These are phyloP conservation scores for Tachycineta bicolor DNA, from an alignment of 2,113 vertebrate genomes.

Conservation along the genomic window DNA sequence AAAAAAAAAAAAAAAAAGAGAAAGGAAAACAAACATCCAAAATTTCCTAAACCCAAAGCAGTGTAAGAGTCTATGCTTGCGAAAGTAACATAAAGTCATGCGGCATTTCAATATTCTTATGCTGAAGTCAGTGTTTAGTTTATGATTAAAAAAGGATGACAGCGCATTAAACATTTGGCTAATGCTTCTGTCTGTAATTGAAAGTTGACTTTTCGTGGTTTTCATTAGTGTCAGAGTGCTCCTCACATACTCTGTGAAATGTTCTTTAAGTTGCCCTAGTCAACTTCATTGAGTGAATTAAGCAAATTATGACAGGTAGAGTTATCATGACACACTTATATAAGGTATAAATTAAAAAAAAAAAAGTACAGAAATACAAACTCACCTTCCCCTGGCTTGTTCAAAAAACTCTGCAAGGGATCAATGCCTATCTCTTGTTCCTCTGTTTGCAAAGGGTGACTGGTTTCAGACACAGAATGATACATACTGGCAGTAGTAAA, in stretches of 20 bases:
- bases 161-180: conserved; percentile 36
- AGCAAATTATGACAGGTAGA: neutral
- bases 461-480: conserved; percentile 88
- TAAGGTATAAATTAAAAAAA: neutral
- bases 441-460: conserved; percentile 91
- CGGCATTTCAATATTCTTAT: conserved; percentile 31
- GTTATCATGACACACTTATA: neutral
- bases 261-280: conserved; percentile 10
- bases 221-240: conserved; percentile 29
- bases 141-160: conserved; percentile 39
- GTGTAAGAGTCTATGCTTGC: neutral
- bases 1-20: neutral
- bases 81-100: neutral
- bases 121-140: conserved; percentile 38
- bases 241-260: neutral
- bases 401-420: conserved; percentile 85
- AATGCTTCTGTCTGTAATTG: conserved; percentile 41
- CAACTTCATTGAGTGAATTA: conserved; percentile 5
- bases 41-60: neutral
- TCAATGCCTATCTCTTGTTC: conserved; percentile 95
- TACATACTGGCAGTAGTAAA: conserved; percentile 79
- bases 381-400: conserved; percentile 82
- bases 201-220: conserved; percentile 29
- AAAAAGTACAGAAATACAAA: conserved; percentile 2
- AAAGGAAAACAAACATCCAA: neutral